A percentile compares a stretch with the other conserved stretches of the same genome.
phyloP scores from a whole-genome alignment of 2,113 vertebrate species.

The Macquaria ambigua region DNA sequence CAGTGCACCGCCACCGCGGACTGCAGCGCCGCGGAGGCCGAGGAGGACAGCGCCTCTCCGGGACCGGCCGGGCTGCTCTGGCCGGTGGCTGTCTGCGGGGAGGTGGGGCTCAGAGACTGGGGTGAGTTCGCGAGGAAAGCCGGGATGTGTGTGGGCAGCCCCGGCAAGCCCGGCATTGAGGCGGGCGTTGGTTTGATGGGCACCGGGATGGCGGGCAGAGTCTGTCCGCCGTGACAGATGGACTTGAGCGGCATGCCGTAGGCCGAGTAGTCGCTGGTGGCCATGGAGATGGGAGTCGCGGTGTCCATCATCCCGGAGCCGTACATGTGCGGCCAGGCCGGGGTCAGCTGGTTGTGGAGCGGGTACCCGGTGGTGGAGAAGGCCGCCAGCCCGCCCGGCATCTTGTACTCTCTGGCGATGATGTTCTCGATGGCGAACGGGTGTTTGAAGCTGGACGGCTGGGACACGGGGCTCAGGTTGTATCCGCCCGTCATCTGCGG shows the following conservation, averaged over 20 bases:
- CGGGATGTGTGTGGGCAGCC: slow-evolving; percentile 87
- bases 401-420: slow-evolving; percentile 95
- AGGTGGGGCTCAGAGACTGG: slow-evolving; percentile 90
- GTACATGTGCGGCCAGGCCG: slow-evolving; percentile 93
- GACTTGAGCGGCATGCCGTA: slow-evolving; percentile 92
- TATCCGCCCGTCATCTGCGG: slow-evolving; percentile 88
- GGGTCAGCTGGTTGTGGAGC: slow-evolving; percentile 89
- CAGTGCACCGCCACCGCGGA: slow-evolving; percentile 90
- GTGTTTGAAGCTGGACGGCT: slow-evolving; percentile 93
- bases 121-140: slow-evolving; percentile 90
- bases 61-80: slow-evolving; percentile 91
- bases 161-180: slow-evolving; percentile 83
- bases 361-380: slow-evolving; percentile 89
- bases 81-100: slow-evolving; percentile 90
- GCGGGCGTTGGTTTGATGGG: slow-evolving; percentile 92
- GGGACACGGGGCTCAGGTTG: slow-evolving; percentile 82
- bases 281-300: slow-evolving; percentile 87
- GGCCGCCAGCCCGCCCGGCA: slow-evolving; percentile 91
- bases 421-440: slow-evolving; percentile 98
- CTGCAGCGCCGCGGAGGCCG: slow-evolving; percentile 85
- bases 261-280: slow-evolving; percentile 86
- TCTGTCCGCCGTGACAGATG: slow-evolving; percentile 90
- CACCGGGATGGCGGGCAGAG: slow-evolving; percentile 94
- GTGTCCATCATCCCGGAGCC: slow-evolving; percentile 90
- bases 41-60: slow-evolving; percentile 88